Evolutionary conservation across 2,113 vertebrate genomes (phyloP).

Genomic region (Phainopepla nitens): DNA sequence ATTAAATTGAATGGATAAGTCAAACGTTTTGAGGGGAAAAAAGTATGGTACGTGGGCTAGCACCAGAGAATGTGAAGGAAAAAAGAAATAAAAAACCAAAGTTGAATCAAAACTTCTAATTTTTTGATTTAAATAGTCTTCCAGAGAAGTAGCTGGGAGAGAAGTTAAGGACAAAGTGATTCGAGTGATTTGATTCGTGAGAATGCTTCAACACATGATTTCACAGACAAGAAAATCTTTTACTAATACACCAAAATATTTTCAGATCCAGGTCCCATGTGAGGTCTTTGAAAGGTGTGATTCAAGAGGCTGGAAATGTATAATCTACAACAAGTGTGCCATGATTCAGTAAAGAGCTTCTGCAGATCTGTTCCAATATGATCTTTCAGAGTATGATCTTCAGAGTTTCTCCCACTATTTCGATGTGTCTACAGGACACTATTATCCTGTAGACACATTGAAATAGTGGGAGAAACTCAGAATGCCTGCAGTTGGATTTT

Average conservation of each 20-base stretch:
- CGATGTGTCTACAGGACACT: no score
- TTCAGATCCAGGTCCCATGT: background rate
- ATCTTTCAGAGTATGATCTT: no score
- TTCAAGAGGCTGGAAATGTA: background rate
- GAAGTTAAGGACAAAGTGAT: background rate
- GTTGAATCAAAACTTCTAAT: background rate
- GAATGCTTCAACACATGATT: background rate
- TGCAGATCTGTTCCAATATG: background rate
- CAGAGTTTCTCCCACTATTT: no score
- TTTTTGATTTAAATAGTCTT: background rate
- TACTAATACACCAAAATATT: background rate
- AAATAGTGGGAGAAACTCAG: background rate
- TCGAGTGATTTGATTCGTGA: background rate
- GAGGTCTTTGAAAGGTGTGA: background rate
- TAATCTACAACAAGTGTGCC: background rate
- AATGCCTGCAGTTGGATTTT: background rate
- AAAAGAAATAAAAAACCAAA: background rate
- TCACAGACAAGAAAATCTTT: background rate
- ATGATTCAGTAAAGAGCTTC: background rate
- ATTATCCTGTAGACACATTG: background rate
- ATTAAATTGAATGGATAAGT: background rate
- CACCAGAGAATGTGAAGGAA: background rate
- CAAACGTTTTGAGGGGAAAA: background rate
- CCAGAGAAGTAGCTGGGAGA: background rate
- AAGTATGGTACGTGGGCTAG: background rate